These are phyloP conservation scores for Drosophila putrida DNA, from an alignment of 2,888 invertebrate species.

Conservation along the genomic window DNA sequence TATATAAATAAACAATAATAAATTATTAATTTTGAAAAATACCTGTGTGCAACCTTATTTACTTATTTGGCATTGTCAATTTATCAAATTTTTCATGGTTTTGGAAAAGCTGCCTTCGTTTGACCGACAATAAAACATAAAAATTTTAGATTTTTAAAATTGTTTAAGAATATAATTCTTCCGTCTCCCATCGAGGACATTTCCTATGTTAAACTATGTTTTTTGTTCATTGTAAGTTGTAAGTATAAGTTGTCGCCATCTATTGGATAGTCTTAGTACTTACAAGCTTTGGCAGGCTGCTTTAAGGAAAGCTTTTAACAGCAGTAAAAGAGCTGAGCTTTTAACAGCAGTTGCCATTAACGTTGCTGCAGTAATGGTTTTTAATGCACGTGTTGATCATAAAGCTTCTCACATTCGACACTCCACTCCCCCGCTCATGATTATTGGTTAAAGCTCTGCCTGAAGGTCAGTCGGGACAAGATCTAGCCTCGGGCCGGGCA, in stretches of 20 bases:
- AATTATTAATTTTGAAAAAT: constrained; percentile 64
- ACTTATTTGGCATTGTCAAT: too few relatives aligned
- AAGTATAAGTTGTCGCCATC: constrained; percentile 20
- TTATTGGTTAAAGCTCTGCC: constrained; percentile 47
- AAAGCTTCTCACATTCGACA: constrained; percentile 6
- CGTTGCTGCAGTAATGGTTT: constrained; percentile 3
- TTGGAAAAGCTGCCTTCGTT: too few relatives aligned
- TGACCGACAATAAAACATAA: too few relatives aligned
- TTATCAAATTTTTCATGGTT: too few relatives aligned
- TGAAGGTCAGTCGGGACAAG: constrained; percentile 75
- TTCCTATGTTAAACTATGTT: too few relatives aligned
- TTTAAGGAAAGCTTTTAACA: constrained; percentile 15
- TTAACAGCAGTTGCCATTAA: neutral
- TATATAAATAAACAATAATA: constrained; percentile 74
- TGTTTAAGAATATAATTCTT: too few relatives aligned
- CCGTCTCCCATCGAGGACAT: too few relatives aligned
- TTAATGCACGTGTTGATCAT: constrained; percentile 37
- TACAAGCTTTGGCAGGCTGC: neutral
- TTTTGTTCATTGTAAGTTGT: too few relatives aligned
- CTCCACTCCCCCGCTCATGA: constrained; percentile 8
- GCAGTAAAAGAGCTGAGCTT: constrained; percentile 25
- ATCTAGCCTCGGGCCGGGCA: constrained; percentile 41
- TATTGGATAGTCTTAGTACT: neutral
- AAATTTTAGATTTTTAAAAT: too few relatives aligned
- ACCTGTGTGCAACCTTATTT: too few relatives aligned